These are phyloP conservation scores for Dermatemys mawii DNA, from an alignment of 2,113 vertebrate genomes.

Conservation along the genomic window DNA sequence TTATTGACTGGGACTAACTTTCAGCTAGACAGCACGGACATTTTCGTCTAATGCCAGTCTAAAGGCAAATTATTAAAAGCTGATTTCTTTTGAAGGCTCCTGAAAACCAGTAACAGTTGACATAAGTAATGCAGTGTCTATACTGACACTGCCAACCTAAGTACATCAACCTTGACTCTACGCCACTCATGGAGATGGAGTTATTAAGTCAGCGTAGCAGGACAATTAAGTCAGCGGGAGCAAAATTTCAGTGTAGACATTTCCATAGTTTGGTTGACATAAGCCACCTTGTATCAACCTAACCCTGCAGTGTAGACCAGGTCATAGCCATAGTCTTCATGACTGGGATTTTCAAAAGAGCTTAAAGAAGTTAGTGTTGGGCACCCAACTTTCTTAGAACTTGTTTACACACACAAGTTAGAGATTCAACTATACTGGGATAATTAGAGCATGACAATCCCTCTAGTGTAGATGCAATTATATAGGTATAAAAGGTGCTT, in stretches of 20 bases:
- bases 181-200: no score
- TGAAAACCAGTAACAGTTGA: no score
- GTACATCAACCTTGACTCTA: no score
- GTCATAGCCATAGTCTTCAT: not conserved
- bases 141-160: no score
- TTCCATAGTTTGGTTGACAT: not conserved
- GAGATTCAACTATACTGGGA: not conserved
- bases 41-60: not conserved
- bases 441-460: not conserved
- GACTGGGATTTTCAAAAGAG: not conserved
- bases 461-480: not conserved
- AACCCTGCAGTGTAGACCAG: not conserved
- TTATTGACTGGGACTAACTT: not conserved
- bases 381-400: not conserved
- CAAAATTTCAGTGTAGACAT: no score
- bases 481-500: not conserved
- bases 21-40: not conserved
- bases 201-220: no score
- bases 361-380: not conserved
- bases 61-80: conserved; percentile 2
- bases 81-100: not conserved
- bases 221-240: no score
- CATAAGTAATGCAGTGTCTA: no score
- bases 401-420: not conserved
- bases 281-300: not conserved